Evolutionary conservation across 2,797 vertebrate species (phyloP).

Genomic region (Gymnoscopelus braueri): DNA sequence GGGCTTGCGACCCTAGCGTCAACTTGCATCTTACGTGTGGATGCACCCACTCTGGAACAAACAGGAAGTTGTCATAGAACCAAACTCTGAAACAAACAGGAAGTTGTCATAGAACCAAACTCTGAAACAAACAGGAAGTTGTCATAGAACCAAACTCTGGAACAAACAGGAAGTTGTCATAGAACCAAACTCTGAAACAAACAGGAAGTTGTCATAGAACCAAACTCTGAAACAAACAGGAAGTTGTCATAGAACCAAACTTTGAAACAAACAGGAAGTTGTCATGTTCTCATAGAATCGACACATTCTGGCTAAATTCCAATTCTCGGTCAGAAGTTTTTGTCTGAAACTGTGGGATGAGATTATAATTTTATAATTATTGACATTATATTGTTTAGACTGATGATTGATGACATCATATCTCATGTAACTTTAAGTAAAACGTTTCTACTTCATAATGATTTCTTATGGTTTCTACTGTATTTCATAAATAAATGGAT

Average conservation of each 20-base stretch:
- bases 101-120: constrained; percentile 61
- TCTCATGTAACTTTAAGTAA: not conserved
- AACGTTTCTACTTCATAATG: too few species aligned
- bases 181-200: too few species aligned
- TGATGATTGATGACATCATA: not conserved
- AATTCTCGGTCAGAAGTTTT: too few species aligned
- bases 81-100: constrained; percentile 58
- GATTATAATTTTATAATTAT: not conserved
- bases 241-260: too few species aligned
- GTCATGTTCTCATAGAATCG: too few species aligned
- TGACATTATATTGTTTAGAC: not conserved
- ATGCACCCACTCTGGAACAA: too few species aligned
- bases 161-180: constrained; percentile 20
- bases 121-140: constrained; percentile 50
- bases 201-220: constrained; percentile 1
- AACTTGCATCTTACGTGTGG: too few species aligned
- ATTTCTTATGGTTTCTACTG: not conserved
- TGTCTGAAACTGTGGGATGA: too few species aligned
- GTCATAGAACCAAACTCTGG: constrained; percentile 70
- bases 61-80: constrained; percentile 32
- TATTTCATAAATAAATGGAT: constrained; percentile 12
- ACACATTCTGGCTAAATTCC: too few species aligned
- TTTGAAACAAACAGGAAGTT: not conserved
- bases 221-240: too few species aligned
- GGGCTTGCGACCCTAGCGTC: too few species aligned